Evolutionary conservation across 2,888 invertebrate species (phyloP).

Genomic region (Thereva nobilitata): DNA sequence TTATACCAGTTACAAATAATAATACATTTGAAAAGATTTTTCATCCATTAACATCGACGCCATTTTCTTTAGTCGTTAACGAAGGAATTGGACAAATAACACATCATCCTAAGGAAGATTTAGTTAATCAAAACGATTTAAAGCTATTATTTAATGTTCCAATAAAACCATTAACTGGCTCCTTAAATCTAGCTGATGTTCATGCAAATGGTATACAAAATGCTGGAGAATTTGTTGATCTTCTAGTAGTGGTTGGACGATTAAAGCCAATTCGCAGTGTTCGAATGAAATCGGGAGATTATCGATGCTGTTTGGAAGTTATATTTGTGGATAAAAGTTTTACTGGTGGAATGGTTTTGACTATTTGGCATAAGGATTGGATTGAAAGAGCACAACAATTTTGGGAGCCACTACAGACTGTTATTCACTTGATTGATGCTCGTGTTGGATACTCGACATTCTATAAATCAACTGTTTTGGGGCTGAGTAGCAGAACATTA

Average conservation of each 20-base stretch:
- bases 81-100: slow-evolving; percentile 68
- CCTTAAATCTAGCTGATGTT: slow-evolving; percentile 51
- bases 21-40: slow-evolving; percentile 64
- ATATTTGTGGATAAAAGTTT: slow-evolving; percentile 68
- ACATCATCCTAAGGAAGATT: slow-evolving; percentile 61
- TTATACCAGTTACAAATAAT: slow-evolving; percentile 60
- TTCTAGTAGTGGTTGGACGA: slow-evolving; percentile 70
- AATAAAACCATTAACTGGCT: slow-evolving; percentile 61
- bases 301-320: slow-evolving; percentile 67
- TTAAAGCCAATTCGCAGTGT: slow-evolving; percentile 67
- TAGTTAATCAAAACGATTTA: slow-evolving; percentile 57
- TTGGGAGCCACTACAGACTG: slow-evolving; percentile 72
- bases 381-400: slow-evolving; percentile 63
- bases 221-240: slow-evolving; percentile 61
- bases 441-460: slow-evolving; percentile 65
- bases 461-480: slow-evolving; percentile 60
- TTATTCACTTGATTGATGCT: slow-evolving; percentile 73
- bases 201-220: slow-evolving; percentile 38
- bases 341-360: slow-evolving; percentile 64
- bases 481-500: slow-evolving; percentile 63
- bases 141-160: slow-evolving; percentile 65
- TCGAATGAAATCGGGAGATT: slow-evolving; percentile 64
- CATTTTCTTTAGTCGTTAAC: slow-evolving; percentile 67
- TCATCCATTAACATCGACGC: slow-evolving; percentile 69
- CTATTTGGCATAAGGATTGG: slow-evolving; percentile 70